A percentile compares a stretch with the other conserved stretches of the same genome.
Conservation (phyloP, 2,113 vertebrate species). For the Eulemur macaco region DNA sequence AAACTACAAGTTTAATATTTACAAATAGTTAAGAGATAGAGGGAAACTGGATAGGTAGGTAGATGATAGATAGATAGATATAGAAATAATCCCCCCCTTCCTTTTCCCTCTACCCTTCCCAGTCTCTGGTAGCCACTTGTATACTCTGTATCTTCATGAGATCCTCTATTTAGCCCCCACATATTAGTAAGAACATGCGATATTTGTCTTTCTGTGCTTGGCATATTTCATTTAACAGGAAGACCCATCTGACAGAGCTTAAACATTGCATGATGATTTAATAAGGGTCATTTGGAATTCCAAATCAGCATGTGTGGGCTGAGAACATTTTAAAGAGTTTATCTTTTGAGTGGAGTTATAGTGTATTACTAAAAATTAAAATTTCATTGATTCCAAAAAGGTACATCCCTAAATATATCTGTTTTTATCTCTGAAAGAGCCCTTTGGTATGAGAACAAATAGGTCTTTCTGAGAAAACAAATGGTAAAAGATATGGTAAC, state of each 20-base stretch:
- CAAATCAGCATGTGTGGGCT: background rate
- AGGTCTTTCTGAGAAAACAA: background rate
- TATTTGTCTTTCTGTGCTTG: too few species aligned
- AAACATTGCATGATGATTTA: slow-evolving; percentile 25
- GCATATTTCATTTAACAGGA: background rate
- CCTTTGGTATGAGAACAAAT: background rate
- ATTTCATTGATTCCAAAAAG: slow-evolving; percentile 3
- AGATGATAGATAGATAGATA: background rate
- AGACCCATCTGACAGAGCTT: slow-evolving; percentile 9
- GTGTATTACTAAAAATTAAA: slow-evolving; percentile 9
- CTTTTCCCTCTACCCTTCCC: too few species aligned
- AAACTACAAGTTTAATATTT: slow-evolving; percentile 17
- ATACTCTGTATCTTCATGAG: too few species aligned
- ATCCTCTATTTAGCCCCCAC: too few species aligned
- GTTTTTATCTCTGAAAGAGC: background rate
- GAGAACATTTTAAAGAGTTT: background rate
- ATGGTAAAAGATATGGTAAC: background rate
- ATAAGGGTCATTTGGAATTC: slow-evolving; percentile 18
- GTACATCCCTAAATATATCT: background rate
- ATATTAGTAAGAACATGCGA: too few species aligned
- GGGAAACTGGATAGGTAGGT: background rate
- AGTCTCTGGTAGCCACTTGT: too few species aligned
- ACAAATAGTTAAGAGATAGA: background rate
- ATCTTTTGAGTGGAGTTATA: background rate
- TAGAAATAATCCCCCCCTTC: background rate